Evolutionary conservation across 2,888 invertebrate genomes (phyloP), one percentile per base, ranked within the genome.

Genomic region (Sabatieria punctata): DNA sequence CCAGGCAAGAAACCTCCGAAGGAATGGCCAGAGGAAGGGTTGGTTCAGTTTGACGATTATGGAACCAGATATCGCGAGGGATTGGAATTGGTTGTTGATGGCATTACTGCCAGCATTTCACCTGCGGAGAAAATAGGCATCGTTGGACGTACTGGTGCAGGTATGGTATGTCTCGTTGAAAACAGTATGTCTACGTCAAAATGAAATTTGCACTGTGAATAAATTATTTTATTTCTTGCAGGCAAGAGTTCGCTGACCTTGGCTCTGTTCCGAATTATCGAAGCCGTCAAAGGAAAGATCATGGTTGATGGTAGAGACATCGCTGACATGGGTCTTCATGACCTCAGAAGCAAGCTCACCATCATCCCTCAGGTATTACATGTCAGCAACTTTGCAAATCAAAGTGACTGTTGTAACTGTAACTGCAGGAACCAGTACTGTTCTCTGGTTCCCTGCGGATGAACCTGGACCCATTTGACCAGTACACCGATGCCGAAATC

Each of bases 361-460:
- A 85, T 86, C 62, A 86, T 73, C 48, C 72, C 73, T 15, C 71
- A 70, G 58, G 69, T 63, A 50, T n/a, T n/a, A n/a, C n/a, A n/a
- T n/a, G n/a, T n/a, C n/a, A n/a, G n/a, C n/a, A n/a, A n/a, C n/a
- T n/a, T n/a, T n/a, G n/a, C n/a, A n/a, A n/a, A n/a, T n/a, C n/a
- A n/a, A n/a, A n/a, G n/a, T n/a, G n/a, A n/a, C n/a, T n/a, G n/a
- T n/a, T n/a, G n/a, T n/a, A n/a, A n/a, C n/a, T n/a, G n/a, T n/a
- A n/a, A n/a, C n/a, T n/a, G n/a, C n/a, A 93, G 73, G 93, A 93
- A 71, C 91, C 91, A 0, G 85, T 91, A 40, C 73, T 93, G 50
- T 93, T 93, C 72, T 85, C 86, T 21, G 91, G 91, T 41, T 79
- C 80, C 4, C 71, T 93, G 55, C 75, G 91, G 43, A 75, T 83